phyloP scores from a whole-genome alignment of 2,797 vertebrate genomes.

The Luscinia luscinia region DNA sequence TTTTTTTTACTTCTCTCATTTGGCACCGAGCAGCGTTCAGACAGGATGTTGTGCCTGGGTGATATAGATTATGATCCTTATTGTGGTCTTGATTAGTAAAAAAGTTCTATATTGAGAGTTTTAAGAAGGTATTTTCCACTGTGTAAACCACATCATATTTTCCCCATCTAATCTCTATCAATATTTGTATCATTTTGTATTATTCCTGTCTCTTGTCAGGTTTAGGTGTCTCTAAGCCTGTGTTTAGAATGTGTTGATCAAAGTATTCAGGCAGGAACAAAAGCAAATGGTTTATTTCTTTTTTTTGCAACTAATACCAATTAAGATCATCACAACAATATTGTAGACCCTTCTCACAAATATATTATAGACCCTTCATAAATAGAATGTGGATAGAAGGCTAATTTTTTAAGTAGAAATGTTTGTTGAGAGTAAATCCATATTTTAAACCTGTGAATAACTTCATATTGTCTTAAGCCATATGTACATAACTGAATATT shows the following conservation, averaged over 20 bases:
- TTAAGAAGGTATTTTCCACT: neutral
- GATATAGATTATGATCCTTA: neutral
- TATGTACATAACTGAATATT: neutral
- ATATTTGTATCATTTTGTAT: neutral
- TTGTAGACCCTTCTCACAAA: neutral
- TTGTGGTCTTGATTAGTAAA: neutral
- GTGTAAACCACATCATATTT: neutral
- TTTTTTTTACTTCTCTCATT: neutral
- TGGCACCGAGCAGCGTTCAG: neutral
- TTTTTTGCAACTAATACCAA: neutral
- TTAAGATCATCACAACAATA: neutral
- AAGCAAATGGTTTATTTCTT: neutral
- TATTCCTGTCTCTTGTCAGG: neutral
- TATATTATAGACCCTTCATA: neutral
- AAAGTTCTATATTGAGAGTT: neutral
- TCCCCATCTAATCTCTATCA: neutral
- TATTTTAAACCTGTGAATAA: neutral
- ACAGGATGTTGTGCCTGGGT: neutral
- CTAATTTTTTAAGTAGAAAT: neutral
- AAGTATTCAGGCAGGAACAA: neutral
- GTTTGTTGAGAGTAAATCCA: neutral
- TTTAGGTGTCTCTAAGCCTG: neutral
- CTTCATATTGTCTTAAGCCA: neutral
- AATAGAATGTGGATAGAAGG: neutral
- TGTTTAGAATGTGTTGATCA: neutral